Evolutionary conservation across 2,113 vertebrate species (phyloP).

Genomic region (Ochotona curzoniae): DNA sequence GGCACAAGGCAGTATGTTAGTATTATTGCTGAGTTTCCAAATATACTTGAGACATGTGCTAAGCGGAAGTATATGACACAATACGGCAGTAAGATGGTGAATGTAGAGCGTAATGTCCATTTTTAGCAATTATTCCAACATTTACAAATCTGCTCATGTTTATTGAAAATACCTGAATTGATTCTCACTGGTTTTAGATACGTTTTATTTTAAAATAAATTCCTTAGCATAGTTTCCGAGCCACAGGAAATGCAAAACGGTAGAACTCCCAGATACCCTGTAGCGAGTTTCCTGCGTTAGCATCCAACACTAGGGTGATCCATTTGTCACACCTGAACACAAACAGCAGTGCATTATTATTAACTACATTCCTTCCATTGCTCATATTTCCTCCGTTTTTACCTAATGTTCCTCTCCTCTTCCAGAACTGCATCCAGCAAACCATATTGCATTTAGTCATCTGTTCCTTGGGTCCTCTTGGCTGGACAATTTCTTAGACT

Average conservation of each 20-base stretch:
- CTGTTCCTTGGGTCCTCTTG: not conserved
- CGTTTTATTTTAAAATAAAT: slow-evolving; percentile 36
- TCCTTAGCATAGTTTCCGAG: slow-evolving; percentile 8
- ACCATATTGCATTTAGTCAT: not conserved
- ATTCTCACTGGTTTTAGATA: not conserved
- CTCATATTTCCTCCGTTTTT: not conserved
- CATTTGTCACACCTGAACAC: not conserved
- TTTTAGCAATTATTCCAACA: slow-evolving; percentile 22
- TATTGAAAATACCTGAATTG: not conserved
- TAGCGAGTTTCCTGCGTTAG: not conserved
- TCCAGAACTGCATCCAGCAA: not conserved
- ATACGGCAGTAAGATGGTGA: not conserved
- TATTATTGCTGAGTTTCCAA: not conserved
- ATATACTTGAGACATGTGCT: not conserved
- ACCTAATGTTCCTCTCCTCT: not conserved
- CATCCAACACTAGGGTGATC: not conserved
- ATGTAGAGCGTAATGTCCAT: not conserved
- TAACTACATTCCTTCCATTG: not conserved
- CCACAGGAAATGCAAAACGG: slow-evolving; percentile 1
- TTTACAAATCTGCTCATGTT: not conserved
- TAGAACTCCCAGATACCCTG: not conserved
- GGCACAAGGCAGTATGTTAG: too few relatives aligned
- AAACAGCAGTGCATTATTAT: not conserved
- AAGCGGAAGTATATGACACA: not conserved
- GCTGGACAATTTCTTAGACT: not conserved